Evolutionary conservation across 1,140 invertebrate species (phyloP).

Genomic region (Brachionus plicatilis): DNA sequence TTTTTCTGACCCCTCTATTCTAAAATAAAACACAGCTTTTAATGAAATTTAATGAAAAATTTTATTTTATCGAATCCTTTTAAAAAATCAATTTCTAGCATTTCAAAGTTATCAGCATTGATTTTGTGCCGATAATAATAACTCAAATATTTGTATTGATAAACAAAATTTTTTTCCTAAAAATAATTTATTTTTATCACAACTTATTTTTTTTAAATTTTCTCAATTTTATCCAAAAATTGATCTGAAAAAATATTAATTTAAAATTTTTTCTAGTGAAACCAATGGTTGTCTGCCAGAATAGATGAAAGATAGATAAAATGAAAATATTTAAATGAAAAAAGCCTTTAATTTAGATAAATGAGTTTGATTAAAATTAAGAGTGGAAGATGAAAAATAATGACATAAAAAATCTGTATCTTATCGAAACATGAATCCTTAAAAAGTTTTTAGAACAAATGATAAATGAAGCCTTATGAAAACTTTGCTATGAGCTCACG

Average conservation of each 20-base stretch:
- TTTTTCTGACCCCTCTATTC: not conserved
- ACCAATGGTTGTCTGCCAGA: too few species aligned
- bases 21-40: not conserved
- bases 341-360: not conserved
- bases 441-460: not conserved
- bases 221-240: too few species aligned
- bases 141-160: too few species aligned
- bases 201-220: not conserved
- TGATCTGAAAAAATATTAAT: too few species aligned
- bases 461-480: not conserved
- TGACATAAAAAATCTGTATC: not conserved
- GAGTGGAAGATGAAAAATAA: not conserved
- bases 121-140: not conserved
- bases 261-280: too few species aligned
- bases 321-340: not conserved
- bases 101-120: not conserved
- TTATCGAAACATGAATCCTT: too few species aligned
- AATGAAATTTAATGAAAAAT: not conserved
- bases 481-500: not conserved
- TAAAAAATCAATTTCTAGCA: not conserved
- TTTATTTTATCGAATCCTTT: not conserved
- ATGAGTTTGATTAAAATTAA: not conserved
- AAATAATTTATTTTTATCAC: not conserved
- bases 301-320: not conserved
- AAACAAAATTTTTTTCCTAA: too few species aligned